Percentiles rank a stretch among this genome's conserved stretches.
These are phyloP conservation scores for Tetragnatha versicolor DNA, from an alignment of 1,140 invertebrate genomes.

Conservation along the genomic window DNA sequence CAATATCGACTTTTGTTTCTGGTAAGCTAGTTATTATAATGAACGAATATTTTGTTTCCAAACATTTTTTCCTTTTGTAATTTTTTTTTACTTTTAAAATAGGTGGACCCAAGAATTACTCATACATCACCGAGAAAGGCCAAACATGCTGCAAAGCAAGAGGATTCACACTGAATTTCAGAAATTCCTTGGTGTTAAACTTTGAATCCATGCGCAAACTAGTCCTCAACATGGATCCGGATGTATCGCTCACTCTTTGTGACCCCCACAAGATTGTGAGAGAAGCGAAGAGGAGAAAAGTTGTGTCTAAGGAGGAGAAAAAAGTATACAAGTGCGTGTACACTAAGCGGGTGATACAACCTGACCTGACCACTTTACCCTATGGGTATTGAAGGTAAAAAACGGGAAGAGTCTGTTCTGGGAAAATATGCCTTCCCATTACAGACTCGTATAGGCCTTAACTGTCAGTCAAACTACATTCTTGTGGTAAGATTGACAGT, in stretches of 20 bases:
- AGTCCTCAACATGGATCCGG: background rate
- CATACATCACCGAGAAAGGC: background rate
- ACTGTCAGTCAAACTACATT: too few relatives aligned
- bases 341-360: background rate
- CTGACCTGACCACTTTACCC: too few relatives aligned
- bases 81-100: background rate
- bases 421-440: too few relatives aligned
- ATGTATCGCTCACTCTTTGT: background rate
- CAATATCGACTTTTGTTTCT: too few relatives aligned
- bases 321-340: background rate
- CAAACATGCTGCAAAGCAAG: background rate
- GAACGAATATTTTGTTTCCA: background rate
- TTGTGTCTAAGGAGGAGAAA: background rate
- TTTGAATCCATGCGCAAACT: background rate
- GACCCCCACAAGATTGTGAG: background rate
- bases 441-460: too few relatives aligned
- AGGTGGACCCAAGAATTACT: constrained; percentile 11
- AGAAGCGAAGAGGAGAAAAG: background rate
- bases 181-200: background rate
- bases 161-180: constrained; percentile 2
- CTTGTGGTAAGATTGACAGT: too few relatives aligned
- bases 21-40: background rate
- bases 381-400: too few relatives aligned
- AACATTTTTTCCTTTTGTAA: background rate
- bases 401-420: too few relatives aligned